A percentile compares a stretch with the other conserved stretches of the same genome.
Conservation (phyloP, 2,888 invertebrate genomes). For the Cheilosia vulpina region DNA sequence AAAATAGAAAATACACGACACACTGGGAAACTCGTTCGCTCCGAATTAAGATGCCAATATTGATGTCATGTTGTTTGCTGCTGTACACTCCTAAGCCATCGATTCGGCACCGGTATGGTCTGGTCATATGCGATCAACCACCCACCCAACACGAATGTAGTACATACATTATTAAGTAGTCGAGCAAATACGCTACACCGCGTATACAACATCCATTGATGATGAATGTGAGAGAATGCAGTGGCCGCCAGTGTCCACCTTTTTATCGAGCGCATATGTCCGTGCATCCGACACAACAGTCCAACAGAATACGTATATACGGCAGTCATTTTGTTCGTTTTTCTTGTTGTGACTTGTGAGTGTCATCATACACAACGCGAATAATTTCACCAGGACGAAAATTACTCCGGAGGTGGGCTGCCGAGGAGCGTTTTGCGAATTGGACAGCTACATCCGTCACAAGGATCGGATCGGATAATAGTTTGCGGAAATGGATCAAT, state of each 20-base stretch:
- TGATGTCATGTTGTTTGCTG: slow-evolving; percentile 61
- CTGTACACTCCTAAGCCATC: slow-evolving; percentile 49
- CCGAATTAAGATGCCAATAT: slow-evolving; percentile 69
- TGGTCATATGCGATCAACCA: neutral
- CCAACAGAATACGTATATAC: slow-evolving; percentile 24
- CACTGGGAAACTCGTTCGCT: slow-evolving; percentile 48
- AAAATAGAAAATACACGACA: slow-evolving; percentile 9
- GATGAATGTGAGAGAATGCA: slow-evolving; percentile 61
- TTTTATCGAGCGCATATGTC: slow-evolving; percentile 38
- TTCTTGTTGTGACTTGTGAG: slow-evolving; percentile 21
- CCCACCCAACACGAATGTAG: neutral
- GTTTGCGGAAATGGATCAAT: slow-evolving; percentile 78
- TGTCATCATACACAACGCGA: slow-evolving; percentile 69
- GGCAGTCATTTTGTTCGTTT: slow-evolving; percentile 13
- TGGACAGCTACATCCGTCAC: slow-evolving; percentile 75
- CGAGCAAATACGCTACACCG: slow-evolving; percentile 38
- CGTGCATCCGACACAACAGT: slow-evolving; percentile 41
- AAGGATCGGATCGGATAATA: slow-evolving; percentile 77
- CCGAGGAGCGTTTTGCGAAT: slow-evolving; percentile 66
- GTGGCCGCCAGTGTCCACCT: slow-evolving; percentile 18
- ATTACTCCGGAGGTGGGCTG: slow-evolving; percentile 68
- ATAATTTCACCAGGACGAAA: slow-evolving; percentile 72
- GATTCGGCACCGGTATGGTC: neutral
- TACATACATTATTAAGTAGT: slow-evolving; percentile 54
- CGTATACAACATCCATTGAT: slow-evolving; percentile 60